phyloP scores from a whole-genome alignment of 2,888 invertebrate genomes.

The Laspeyria flexula region DNA sequence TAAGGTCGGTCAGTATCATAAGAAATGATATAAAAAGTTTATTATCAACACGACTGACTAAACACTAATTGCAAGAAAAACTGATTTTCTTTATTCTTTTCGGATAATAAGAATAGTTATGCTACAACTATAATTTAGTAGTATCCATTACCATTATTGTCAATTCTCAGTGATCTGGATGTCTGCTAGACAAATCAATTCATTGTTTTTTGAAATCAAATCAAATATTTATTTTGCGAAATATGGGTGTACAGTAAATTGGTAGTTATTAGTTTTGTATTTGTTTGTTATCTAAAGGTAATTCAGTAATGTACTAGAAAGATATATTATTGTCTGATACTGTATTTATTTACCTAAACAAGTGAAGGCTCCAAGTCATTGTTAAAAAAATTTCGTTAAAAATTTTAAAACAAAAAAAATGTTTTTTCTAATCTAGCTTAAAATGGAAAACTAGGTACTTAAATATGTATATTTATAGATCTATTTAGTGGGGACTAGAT shows the following conservation, averaged over 20 bases:
- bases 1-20: constrained; percentile 68
- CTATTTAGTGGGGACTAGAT: constrained; percentile 33
- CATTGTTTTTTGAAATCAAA: not conserved
- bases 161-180: not conserved
- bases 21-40: constrained; percentile 70
- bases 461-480: constrained; percentile 16
- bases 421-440: not conserved
- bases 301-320: too few relatives aligned
- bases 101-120: constrained; percentile 37
- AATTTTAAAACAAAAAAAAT: not conserved
- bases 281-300: too few relatives aligned
- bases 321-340: too few relatives aligned
- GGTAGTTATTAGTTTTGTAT: too few relatives aligned
- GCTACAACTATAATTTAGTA: constrained; percentile 19
- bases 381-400: too few relatives aligned
- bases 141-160: not conserved
- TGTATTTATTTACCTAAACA: too few relatives aligned
- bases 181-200: not conserved
- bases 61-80: constrained; percentile 67
- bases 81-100: constrained; percentile 55
- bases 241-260: too few relatives aligned
- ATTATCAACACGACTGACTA: constrained; percentile 62
- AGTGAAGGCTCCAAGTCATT: too few relatives aligned
- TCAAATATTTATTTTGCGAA: not conserved
- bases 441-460: constrained; percentile 11